These are phyloP conservation scores for Mionectes olivaceus DNA, from an alignment of 2,797 vertebrate species.

Conservation along the genomic window DNA sequence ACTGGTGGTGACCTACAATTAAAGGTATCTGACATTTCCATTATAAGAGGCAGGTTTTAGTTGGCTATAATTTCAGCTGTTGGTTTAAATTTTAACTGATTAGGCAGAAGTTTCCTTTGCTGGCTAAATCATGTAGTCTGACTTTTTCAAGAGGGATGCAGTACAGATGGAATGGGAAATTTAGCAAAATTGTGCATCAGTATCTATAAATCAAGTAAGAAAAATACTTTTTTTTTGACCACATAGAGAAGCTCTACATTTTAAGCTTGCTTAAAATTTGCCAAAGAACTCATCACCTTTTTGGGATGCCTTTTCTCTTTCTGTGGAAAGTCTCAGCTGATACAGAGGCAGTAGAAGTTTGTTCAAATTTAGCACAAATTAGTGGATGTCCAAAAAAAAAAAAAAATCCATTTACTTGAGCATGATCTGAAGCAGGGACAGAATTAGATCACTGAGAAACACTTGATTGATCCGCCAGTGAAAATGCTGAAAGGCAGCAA, in stretches of 20 bases:
- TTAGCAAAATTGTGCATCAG: neutral
- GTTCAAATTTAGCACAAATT: slow-evolving; percentile 9
- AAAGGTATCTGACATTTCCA: slow-evolving; percentile 29
- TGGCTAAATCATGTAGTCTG: neutral
- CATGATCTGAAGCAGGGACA: neutral
- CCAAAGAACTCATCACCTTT: neutral
- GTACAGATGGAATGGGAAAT: neutral
- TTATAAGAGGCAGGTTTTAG: neutral
- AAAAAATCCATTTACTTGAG: neutral
- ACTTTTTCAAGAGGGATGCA: neutral
- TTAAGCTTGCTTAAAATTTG: neutral
- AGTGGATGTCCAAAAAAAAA: neutral
- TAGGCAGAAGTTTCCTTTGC: neutral
- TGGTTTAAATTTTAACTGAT: slow-evolving; percentile 20
- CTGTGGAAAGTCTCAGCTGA: neutral
- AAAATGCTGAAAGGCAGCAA: slow-evolving; percentile 34
- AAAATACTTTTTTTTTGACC: neutral
- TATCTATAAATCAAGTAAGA: neutral
- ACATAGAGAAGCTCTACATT: neutral
- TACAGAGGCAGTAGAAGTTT: neutral
- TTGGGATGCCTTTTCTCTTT: neutral
- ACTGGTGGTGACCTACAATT: neutral
- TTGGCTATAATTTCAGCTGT: neutral
- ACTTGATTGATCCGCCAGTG: slow-evolving; percentile 30
- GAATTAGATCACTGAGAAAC: slow-evolving; percentile 19